These are phyloP conservation scores for Drosophila burlai DNA, from an alignment of 1,140 invertebrate genomes.

Conservation along the genomic window DNA sequence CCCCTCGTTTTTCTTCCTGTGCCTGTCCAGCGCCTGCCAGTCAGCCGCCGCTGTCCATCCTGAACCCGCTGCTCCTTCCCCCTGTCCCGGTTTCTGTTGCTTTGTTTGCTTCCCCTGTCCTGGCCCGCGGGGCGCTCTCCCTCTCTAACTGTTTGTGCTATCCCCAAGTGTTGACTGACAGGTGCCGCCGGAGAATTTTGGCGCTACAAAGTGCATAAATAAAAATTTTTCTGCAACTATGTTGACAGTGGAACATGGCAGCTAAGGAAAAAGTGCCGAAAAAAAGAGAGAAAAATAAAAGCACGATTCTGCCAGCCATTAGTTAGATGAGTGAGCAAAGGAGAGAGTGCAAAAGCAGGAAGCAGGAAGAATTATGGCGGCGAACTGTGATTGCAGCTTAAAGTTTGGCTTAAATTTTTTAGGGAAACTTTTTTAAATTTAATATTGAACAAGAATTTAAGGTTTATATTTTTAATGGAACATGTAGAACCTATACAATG, in stretches of 20 bases:
- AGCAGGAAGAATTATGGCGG: conserved; percentile 14
- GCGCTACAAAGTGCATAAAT: conserved; percentile 80
- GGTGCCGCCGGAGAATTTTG: conserved; percentile 79
- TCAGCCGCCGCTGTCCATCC: conserved; percentile 48
- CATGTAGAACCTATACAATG: no score
- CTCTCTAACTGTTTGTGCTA: conserved; percentile 36
- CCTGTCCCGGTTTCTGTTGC: conserved; percentile 7
- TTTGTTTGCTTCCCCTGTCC: conserved; percentile 35
- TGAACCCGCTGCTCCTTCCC: conserved; percentile 20
- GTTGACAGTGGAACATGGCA: conserved; percentile 57
- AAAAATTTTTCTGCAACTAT: conserved; percentile 62
- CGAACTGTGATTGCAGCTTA: conserved; percentile 13
- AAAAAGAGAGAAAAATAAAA: conserved; percentile 6
- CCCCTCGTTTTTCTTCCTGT: not conserved
- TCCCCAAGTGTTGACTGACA: conserved; percentile 74
- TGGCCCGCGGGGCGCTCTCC: conserved; percentile 1
- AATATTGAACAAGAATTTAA: not conserved
- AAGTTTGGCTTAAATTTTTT: conserved; percentile 8
- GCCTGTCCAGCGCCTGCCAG: conserved; percentile 45
- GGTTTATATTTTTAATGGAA: not conserved
- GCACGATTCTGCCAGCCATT: conserved; percentile 27
- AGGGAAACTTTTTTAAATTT: not conserved
- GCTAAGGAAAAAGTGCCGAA: conserved; percentile 21
- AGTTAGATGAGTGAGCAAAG: conserved; percentile 38
- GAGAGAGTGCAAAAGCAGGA: conserved; percentile 15